A percentile compares a stretch with the other conserved stretches of the same genome.
phyloP scores from a whole-genome alignment of 2,113 vertebrate genomes.

The Psophia crepitans region DNA sequence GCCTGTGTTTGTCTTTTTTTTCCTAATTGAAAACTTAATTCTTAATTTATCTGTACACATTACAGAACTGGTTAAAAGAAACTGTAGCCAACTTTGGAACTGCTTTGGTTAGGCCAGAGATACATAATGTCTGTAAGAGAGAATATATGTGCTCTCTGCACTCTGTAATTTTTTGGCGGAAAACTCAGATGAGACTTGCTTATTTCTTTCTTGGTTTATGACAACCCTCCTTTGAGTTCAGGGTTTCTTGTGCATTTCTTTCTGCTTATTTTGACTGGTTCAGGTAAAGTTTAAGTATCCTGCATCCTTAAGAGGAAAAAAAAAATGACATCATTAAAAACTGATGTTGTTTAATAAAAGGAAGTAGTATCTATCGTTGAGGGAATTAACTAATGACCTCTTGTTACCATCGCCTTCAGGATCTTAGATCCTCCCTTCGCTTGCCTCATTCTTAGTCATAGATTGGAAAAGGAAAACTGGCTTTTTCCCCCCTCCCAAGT shows the following conservation, averaged over 20 bases:
- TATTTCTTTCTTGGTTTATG: background rate
- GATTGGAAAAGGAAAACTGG: constrained; percentile 51
- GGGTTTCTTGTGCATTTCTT: background rate
- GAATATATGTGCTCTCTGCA: background rate
- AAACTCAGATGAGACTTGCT: background rate
- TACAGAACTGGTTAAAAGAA: background rate
- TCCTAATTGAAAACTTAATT: background rate
- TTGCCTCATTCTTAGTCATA: constrained; percentile 67
- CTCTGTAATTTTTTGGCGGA: background rate
- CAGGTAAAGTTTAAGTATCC: background rate
- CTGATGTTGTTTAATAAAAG: constrained; percentile 29
- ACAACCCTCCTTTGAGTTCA: background rate
- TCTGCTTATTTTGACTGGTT: background rate
- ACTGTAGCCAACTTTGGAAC: background rate
- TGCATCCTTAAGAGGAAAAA: background rate
- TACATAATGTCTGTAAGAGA: background rate
- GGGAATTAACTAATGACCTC: constrained; percentile 64
- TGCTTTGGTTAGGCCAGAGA: background rate
- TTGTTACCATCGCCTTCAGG: constrained; percentile 48
- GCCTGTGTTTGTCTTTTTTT: background rate
- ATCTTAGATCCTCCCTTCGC: constrained; percentile 48
- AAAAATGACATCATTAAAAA: background rate
- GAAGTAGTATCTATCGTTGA: background rate
- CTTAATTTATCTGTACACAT: background rate
- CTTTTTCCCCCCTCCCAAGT: background rate